Evolutionary conservation across 2,888 invertebrate genomes (phyloP), one percentile per base, ranked within the genome.

Genomic region (Stegophylla sp.): DNA sequence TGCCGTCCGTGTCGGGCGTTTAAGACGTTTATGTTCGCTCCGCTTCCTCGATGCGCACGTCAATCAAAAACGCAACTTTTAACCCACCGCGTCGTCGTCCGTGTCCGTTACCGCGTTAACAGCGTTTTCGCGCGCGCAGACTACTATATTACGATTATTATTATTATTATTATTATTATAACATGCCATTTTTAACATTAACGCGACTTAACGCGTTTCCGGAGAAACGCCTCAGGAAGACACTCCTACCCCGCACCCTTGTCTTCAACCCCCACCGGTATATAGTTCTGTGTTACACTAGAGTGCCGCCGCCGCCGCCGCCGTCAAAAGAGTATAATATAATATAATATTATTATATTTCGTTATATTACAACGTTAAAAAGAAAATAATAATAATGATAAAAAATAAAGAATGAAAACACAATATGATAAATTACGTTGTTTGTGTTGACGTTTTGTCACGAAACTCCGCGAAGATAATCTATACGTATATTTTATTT

Each of bases 11-110:
- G 59, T 4, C n/a, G n/a, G 5, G 61, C 63, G 23, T 63, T 74
- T 63, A 51, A 64, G 63, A 51, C 63, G 75, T 64, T 75, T 63
- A 51, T 63, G 74, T 63, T 51, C 74, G 74, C 61, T 74, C 20
- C 74, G 74, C 63, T 75, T 75, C 75, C n/a, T n/a, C 75, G 75
- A 51, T 23, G 73, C 45, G 20, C 45, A 48, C 74, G 75, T 75
- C 75, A 75, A 53, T 75, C 75, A 75, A 75, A 66, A n/a, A n/a
- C n/a, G n/a, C 23, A 64, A 75, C 64, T 75, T 66, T 66, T 75
- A 75, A 53, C 23, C 48, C n/a, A 20, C 23, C 0, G 12, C 34
- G 3, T 10, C 64, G 75, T 51, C 51, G 64, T 53, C 13, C 17
- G 12, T 51, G 51, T 51, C 9, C 53, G 53, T 53, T n/a, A n/a